Evolutionary conservation across 2,888 invertebrate genomes (phyloP), one percentile per base, ranked within the genome.

Genomic region (Conus canariensis): DNA sequence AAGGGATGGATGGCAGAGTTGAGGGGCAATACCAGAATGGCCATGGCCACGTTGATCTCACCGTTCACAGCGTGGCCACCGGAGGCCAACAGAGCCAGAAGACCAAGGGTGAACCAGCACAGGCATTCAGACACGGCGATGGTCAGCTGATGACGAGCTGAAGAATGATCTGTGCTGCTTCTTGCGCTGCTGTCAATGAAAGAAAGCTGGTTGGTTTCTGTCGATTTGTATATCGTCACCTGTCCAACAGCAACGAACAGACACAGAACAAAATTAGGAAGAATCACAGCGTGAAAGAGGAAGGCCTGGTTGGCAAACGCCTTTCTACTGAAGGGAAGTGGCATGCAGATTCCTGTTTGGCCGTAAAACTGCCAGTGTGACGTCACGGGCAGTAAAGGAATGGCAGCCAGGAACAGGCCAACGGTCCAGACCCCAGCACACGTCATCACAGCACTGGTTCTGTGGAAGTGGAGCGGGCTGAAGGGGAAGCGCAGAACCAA

Each of bases 401-500:
- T 87, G 9, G 92, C 92, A 9, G 95, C 95, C 56, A 96, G 87
- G 6, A 93, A 16, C 59, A 93, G 86, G 14, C 94, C 94, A 0
- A 93, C 19, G 8, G 93, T 45, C 96, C 96, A 96, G 0, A 94
- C 92, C 3, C 91, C 60, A 0, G 89, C 60, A 19, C 94, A 93
- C 1, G 94, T 89, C 85, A 91, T 88, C 45, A 94, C 91, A 9
- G 95, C 94, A 10, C 89, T 92, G 45, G 92, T 92, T 14, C 91
- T 86, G 16, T 93, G 94, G 67, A 96, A 94, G 14, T 90, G 89
- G 12, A 92, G 67, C 25, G 90, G 88, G 30, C 91, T 97, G 88
- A 77, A 74, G 19, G 97, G 97, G 91, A 97, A 96, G 22, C 97
- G 97, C 67, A 97, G 97, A 0, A 97, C 97, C 92, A 97, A 96